Percentiles rank a stretch among this genome's conserved stretches.
These are phyloP conservation scores for Cyanoramphus novaezelandiae DNA, from an alignment of 2,113 vertebrate genomes.

Conservation along the genomic window DNA sequence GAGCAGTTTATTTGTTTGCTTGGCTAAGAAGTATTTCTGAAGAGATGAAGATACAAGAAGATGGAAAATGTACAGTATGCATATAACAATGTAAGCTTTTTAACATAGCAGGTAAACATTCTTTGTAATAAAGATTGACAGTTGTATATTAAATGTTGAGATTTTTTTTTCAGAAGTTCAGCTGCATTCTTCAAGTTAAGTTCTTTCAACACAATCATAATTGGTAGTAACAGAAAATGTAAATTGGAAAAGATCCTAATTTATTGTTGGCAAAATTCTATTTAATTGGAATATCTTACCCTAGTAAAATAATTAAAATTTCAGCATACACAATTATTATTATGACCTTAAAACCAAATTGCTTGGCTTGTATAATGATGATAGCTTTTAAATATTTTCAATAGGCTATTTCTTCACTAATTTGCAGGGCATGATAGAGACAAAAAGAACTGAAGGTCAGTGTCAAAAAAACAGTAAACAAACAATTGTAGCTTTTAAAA, in stretches of 20 bases:
- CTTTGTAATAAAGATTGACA: neutral
- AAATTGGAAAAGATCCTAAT: constrained; percentile 22
- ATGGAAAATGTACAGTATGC: neutral
- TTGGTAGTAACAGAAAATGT: constrained; percentile 21
- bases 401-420: neutral
- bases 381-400: neutral
- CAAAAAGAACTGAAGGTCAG: neutral
- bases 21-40: neutral
- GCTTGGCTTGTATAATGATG: neutral
- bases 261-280: neutral
- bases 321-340: neutral
- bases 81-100: neutral
- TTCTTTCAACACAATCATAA: constrained; percentile 13
- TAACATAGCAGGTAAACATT: neutral
- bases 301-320: constrained; percentile 35
- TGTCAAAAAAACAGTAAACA: neutral
- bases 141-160: neutral
- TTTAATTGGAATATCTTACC: constrained; percentile 36
- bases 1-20: constrained; percentile 7
- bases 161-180: neutral
- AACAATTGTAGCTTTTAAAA: neutral
- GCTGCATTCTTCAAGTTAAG: neutral
- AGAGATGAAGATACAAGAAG: neutral
- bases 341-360: constrained; percentile 54
- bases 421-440: neutral